Percentiles rank a stretch among this genome's conserved stretches.
Conservation (phyloP, 2,797 vertebrate genomes). For the Muscicapa comitata region DNA sequence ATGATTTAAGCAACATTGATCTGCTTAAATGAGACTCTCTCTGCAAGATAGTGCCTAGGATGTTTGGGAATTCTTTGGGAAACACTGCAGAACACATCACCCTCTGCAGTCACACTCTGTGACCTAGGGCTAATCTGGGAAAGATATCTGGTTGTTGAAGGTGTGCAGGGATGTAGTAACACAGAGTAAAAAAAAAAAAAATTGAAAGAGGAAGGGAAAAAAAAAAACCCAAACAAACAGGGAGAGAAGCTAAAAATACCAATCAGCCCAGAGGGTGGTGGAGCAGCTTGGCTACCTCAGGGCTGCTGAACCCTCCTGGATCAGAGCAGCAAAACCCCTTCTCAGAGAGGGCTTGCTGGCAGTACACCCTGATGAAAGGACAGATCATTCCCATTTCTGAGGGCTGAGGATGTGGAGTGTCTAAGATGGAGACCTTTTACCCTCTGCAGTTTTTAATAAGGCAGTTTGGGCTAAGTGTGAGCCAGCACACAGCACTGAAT, state of each 20-base stretch:
- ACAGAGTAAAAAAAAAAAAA: background rate
- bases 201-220: background rate
- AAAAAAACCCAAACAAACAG: background rate
- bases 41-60: rapidly evolving
- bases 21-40: background rate
- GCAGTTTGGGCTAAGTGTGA: background rate
- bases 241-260: background rate
- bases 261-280: background rate
- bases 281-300: background rate
- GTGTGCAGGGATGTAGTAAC: background rate
- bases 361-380: background rate
- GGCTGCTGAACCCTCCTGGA: background rate
- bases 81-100: background rate
- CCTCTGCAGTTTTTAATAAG: background rate
- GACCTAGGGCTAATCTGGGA: background rate
- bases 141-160: background rate
- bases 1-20: background rate
- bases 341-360: background rate
- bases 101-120: background rate
- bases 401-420: background rate
- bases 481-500: background rate
- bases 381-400: background rate
- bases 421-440: background rate
- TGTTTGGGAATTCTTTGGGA: background rate
- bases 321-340: background rate